phyloP scores from a whole-genome alignment of 2,113 vertebrate genomes.

The Corythoichthys haematopterus region DNA sequence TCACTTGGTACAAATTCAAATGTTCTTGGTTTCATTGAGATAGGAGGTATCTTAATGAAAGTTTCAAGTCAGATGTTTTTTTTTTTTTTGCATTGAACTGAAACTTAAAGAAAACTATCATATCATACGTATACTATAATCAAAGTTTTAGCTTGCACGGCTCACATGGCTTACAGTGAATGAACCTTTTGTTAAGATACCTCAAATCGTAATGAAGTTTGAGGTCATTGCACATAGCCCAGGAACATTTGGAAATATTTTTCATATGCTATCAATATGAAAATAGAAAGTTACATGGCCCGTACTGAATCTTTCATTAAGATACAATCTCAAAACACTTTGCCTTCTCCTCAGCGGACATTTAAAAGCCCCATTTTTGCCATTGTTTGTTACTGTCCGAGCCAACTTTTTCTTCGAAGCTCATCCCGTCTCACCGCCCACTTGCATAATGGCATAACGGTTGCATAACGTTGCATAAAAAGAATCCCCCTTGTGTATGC shows the following conservation, averaged over 20 bases:
- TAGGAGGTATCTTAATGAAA: not conserved
- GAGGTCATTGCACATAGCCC: too few species aligned
- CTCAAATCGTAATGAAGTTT: too few species aligned
- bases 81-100: too few species aligned
- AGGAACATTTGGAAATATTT: slow-evolving; percentile 1
- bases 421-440: not conserved
- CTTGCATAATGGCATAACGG: slow-evolving; percentile 36
- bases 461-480: slow-evolving; percentile 31
- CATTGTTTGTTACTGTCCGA: not conserved
- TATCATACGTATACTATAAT: too few species aligned
- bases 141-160: too few species aligned
- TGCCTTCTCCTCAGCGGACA: too few species aligned
- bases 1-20: too few species aligned
- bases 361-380: not conserved
- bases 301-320: slow-evolving; percentile 5
- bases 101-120: too few species aligned
- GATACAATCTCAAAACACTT: too few species aligned
- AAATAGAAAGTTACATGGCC: too few species aligned
- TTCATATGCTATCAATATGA: too few species aligned
- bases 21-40: not conserved
- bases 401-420: not conserved
- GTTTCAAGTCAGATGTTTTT: not conserved
- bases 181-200: not conserved
- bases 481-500: slow-evolving; percentile 7
- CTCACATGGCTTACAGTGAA: not conserved